Base-by-base conservation (phyloP, 2,888 invertebrate genomes). In the Agriotes lineatus region DNA sequence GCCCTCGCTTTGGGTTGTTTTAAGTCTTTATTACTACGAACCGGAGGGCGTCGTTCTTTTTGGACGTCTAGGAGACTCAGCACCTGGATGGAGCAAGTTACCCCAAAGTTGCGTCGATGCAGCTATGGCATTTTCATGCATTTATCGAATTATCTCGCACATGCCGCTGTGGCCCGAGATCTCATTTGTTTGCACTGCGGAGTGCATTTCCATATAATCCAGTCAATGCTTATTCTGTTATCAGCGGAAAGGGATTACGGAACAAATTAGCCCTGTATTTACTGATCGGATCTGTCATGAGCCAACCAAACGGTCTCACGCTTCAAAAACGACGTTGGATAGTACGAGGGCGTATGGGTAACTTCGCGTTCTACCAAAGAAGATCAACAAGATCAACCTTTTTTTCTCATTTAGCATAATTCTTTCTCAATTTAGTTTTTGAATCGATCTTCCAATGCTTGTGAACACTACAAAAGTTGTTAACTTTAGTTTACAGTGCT, bases 201-300 rank as follows among this genome's bases (percentile, higher is more conserved):
- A 70, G 69, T 71, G 58, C 69, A 79, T 79, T 79, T 79, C 76
- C 79, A 79, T 79, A 79, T 79, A 79, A 79, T 79, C 79, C 78
- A 45, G 74, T 79, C 74, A 79, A 60, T 62, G 72, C 67, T 72
- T 67, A 69, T 68, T 66, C 71, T 70, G 70, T 69, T 75, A 75
- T 73, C 72, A 70, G 61, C 71, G 69, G 75, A 79, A 80, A 70
- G 67, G 78, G 79, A 79, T 80, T 80, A 80, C 70, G 30, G 72
- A 64, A 70, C 68, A 78, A 79, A 79, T 79, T 79, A 77, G 77
- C 72, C 75, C 76, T 73, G 65, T 80, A 80, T 80, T 80, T 80
- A 70, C 79, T 73, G 75, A 78, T 78, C 77, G 77, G 79, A 80
- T 80, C 69, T 76, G 75, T 74, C 73, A 74, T 67, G 60, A 56